A percentile compares a stretch with the other conserved stretches of the same genome.
Conservation (phyloP, 1,140 invertebrate genomes). For the Psilanteris sp. region DNA sequence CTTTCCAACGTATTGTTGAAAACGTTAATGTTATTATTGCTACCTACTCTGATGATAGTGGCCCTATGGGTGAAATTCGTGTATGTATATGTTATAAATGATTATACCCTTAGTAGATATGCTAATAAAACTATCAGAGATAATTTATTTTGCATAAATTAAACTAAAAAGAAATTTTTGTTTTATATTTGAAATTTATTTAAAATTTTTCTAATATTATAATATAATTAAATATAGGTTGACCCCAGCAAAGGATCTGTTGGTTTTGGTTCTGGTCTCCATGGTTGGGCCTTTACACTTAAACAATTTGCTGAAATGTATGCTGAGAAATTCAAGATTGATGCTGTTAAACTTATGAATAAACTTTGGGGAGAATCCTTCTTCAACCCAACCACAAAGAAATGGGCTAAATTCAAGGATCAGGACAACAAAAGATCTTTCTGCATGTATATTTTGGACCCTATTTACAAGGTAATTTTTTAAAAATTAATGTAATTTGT, state of each 20-base stretch:
- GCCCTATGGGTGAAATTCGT: slow-evolving; percentile 99
- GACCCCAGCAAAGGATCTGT: slow-evolving; percentile 99
- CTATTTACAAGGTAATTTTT: slow-evolving; percentile 94
- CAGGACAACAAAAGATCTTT: slow-evolving; percentile 97
- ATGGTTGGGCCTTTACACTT: slow-evolving; percentile 99
- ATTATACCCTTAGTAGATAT: too few species aligned
- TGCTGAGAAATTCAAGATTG: slow-evolving; percentile 98
- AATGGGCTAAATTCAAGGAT: slow-evolving; percentile 96
- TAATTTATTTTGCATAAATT: too few species aligned
- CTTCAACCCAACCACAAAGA: slow-evolving; percentile 98
- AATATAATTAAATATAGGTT: slow-evolving; percentile 78
- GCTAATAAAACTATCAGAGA: too few species aligned
- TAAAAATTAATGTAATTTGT: too few species aligned
- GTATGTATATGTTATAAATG: slow-evolving; percentile 83
- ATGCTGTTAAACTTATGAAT: slow-evolving; percentile 98
- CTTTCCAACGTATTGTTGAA: slow-evolving; percentile 99
- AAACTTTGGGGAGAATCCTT: slow-evolving; percentile 98
- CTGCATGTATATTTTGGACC: slow-evolving; percentile 98
- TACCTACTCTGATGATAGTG: slow-evolving; percentile 98
- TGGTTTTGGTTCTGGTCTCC: slow-evolving; percentile 99
- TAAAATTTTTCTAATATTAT: too few species aligned
- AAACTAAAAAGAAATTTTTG: too few species aligned
- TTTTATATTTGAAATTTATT: too few species aligned
- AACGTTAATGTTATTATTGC: slow-evolving; percentile 99
- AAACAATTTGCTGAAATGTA: slow-evolving; percentile 99